Evolutionary conservation across 2,888 invertebrate genomes (phyloP), one percentile per base, ranked within the genome.

Genomic region (Scaptomyza tumidula): DNA sequence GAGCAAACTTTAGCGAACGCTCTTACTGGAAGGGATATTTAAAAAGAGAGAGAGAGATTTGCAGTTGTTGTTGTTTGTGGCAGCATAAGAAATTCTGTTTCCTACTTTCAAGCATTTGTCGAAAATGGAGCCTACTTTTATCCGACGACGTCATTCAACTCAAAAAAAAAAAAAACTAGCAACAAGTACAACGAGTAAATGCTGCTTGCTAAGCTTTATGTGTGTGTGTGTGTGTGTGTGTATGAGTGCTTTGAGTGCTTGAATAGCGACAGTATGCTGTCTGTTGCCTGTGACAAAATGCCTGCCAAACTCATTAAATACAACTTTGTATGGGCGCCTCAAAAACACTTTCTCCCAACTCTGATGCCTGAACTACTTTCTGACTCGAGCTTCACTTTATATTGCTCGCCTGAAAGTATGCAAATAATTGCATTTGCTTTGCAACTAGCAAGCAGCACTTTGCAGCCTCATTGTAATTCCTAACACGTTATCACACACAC

Each of bases 1-100:
- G 46, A 59, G 62, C 7, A 44, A 29, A 39, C 5, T 65, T 59
- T 56, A 67, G 11, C 11, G 16, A 6, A 7, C 14, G 37, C 84
- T 86, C 86, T 84, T 88, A 83, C 61, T 88, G 86, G 78, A 88
- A 84, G 55, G 0, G 10, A 13, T 1, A 13, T 2, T 6, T 6
- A 14, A 14, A 19, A 54, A 88, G 80, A 75, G 81, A 80, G n/a
- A n/a, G 37, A 6, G 6, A 82, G 9, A 41, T 16, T 1, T 49
- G 9, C 60, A 43, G 11, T 29, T 50, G 45, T 7, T 19, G 37
- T 14, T 43, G 53, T 39, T 52, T 56, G 46, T 27, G 19, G 46
- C 35, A 37, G 52, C 54, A 62, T 45, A 65, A 45, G 61, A 50
- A 70, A 65, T 35, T 24, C 44, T 49, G 52, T 60, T 61, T 54